Conservation (phyloP, 2,888 invertebrate genomes). For the Dryocosmus kuriphilus region DNA sequence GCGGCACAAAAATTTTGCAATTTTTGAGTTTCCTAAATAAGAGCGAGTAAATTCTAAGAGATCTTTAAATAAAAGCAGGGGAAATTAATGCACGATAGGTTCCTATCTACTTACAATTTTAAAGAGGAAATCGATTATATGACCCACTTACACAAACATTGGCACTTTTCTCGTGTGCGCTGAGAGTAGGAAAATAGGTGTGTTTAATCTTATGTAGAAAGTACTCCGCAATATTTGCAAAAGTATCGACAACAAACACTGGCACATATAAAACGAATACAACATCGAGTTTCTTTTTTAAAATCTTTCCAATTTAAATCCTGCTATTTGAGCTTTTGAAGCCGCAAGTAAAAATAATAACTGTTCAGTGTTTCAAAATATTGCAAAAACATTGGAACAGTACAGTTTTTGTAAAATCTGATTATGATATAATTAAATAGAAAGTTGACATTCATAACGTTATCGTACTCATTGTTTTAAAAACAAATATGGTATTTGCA, state of each 20-base stretch:
- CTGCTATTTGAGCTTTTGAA: conserved; percentile 12
- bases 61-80: background rate
- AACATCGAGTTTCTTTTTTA: conserved; percentile 30
- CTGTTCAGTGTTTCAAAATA: no score
- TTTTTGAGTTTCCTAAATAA: background rate
- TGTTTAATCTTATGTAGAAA: conserved; percentile 24
- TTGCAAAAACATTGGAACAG: background rate
- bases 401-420: background rate
- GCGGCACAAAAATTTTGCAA: background rate
- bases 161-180: conserved; percentile 23
- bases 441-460: background rate
- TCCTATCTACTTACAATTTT: conserved; percentile 18
- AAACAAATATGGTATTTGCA: conserved; percentile 3
- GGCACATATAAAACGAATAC: conserved; percentile 28
- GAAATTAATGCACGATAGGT: background rate
- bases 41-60: background rate
- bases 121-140: conserved; percentile 18
- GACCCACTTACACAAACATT: conserved; percentile 21
- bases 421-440: background rate
- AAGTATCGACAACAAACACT: conserved; percentile 29
- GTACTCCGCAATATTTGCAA: conserved; percentile 35
- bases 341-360: background rate
- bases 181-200: conserved; percentile 13
- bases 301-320: conserved; percentile 23
- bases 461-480: background rate